phyloP scores from a whole-genome alignment of 2,888 invertebrate genomes.

The Lottia scabra region DNA sequence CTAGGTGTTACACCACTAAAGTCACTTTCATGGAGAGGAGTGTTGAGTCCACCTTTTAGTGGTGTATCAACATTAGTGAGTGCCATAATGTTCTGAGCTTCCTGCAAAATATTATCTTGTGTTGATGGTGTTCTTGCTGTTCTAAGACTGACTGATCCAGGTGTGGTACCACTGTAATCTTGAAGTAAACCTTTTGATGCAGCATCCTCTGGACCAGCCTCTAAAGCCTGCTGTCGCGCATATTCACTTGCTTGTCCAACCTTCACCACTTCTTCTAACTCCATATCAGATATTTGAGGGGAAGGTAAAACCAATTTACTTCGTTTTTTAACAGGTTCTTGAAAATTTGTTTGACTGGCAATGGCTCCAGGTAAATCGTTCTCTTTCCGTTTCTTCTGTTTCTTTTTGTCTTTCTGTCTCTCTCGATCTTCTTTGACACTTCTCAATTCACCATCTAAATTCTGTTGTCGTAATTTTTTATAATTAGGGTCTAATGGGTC shows the following conservation, averaged over 20 bases:
- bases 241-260: slow-evolving; percentile 76
- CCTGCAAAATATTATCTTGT: slow-evolving; percentile 84
- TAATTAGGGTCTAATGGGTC: slow-evolving; percentile 93
- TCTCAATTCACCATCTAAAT: slow-evolving; percentile 90
- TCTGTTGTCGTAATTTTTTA: slow-evolving; percentile 88
- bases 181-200: slow-evolving; percentile 89
- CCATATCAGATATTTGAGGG: slow-evolving; percentile 94
- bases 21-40: slow-evolving; percentile 90
- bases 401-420: slow-evolving; percentile 93
- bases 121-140: slow-evolving; percentile 86
- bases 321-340: slow-evolving; percentile 88
- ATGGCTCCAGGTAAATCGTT: slow-evolving; percentile 90
- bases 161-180: slow-evolving; percentile 82
- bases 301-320: slow-evolving; percentile 96
- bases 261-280: slow-evolving; percentile 72
- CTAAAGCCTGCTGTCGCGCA: slow-evolving; percentile 82
- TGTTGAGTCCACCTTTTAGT: slow-evolving; percentile 93
- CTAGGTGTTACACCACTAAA: slow-evolving; percentile 87
- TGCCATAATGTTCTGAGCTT: slow-evolving; percentile 99
- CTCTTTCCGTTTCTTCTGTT: slow-evolving; percentile 94
- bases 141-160: slow-evolving; percentile 74
- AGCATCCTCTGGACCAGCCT: slow-evolving; percentile 77
- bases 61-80: slow-evolving; percentile 98
- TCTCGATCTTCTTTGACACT: slow-evolving; percentile 94
- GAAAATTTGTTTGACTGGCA: slow-evolving; percentile 73